Conservation (phyloP, 2,797 vertebrate species). For the Enteromius mattozi region DNA sequence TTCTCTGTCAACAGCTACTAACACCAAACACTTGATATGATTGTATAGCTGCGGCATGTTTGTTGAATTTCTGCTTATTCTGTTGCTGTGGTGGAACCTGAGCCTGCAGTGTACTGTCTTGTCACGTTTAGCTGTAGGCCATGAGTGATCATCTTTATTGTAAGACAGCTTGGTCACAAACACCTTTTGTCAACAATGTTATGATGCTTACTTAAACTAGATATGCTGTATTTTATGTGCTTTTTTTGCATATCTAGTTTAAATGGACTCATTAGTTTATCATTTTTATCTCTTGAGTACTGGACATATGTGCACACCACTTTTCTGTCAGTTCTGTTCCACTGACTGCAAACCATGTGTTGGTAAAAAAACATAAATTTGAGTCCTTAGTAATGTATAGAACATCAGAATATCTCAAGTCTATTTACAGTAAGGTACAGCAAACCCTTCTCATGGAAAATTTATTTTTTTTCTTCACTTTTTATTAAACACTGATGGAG, state of each 20-base stretch:
- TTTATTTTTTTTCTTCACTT: neutral
- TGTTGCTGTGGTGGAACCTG: neutral
- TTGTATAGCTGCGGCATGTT: neutral
- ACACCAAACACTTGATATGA: neutral
- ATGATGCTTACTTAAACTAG: neutral
- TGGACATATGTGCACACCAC: neutral
- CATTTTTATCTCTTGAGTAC: neutral
- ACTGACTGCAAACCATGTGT: neutral
- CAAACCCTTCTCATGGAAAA: neutral
- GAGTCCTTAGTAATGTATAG: neutral
- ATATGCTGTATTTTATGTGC: neutral
- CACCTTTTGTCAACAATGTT: neutral
- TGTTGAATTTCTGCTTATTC: slow-evolving; percentile 8
- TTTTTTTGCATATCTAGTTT: neutral
- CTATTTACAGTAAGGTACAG: neutral
- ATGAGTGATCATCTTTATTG: neutral
- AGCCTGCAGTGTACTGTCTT: neutral
- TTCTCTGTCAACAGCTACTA: neutral
- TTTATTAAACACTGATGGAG: neutral
- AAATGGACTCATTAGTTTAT: neutral
- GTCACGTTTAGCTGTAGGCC: neutral
- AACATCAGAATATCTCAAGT: neutral
- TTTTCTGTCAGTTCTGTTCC: neutral
- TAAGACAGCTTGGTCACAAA: slow-evolving; percentile 5
- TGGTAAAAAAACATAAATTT: neutral